A percentile compares a stretch with the other conserved stretches of the same genome.
phyloP scores from a whole-genome alignment of 2,888 invertebrate species.

The Idaea dimidiata region DNA sequence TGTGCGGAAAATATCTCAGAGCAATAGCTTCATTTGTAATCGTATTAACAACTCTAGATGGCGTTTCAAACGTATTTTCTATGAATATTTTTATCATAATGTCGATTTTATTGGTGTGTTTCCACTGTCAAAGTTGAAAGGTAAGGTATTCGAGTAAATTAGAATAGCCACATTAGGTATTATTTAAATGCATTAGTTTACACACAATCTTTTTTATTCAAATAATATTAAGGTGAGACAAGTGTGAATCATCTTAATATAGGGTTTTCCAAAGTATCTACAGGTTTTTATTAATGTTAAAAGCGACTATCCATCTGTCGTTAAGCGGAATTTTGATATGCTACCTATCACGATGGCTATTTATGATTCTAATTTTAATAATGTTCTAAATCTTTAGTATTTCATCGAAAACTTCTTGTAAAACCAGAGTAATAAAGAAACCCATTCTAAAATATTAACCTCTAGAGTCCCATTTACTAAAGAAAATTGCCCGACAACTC shows the following conservation, averaged over 20 bases:
- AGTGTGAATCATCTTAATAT: neutral
- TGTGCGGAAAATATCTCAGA: conserved; percentile 21
- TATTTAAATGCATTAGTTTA: conserved; percentile 1
- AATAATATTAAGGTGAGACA: neutral
- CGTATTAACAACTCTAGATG: conserved; percentile 6
- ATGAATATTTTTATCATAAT: neutral
- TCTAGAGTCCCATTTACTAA: no score
- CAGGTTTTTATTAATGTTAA: neutral
- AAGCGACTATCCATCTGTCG: no score
- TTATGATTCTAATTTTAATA: no score
- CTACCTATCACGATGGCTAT: no score
- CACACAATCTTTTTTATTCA: neutral
- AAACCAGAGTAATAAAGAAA: no score
- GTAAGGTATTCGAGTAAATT: neutral
- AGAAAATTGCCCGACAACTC: no score
- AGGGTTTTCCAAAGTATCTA: neutral
- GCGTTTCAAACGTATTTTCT: neutral
- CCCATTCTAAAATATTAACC: no score
- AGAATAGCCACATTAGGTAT: neutral
- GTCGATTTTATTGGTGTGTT: neutral
- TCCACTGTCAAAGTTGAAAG: neutral
- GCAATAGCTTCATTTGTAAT: conserved; percentile 31
- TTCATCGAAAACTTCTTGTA: no score
- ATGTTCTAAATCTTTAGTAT: no score
- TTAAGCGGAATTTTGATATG: neutral